These are phyloP conservation scores for Colistium nudipinnis DNA, from an alignment of 2,113 vertebrate species.

Conservation along the genomic window DNA sequence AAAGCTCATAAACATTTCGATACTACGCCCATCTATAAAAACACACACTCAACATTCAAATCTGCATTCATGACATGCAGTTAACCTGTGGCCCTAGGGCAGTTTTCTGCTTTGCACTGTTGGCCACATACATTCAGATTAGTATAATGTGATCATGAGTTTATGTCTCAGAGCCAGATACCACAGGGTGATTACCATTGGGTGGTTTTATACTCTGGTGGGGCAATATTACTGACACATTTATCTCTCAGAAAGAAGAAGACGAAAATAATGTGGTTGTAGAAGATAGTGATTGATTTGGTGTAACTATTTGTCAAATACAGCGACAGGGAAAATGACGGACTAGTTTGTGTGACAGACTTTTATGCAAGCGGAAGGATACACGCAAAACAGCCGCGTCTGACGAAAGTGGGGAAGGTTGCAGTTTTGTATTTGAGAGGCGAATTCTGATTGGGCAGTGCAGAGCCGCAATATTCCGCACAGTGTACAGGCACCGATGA, in stretches of 20 bases:
- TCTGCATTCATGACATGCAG: not conserved
- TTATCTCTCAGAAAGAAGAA: too few relatives aligned
- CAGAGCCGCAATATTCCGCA: conserved; percentile 86
- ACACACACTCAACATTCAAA: not conserved
- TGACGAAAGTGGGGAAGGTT: conserved; percentile 66
- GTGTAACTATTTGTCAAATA: too few relatives aligned
- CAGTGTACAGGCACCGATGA: conserved; percentile 76
- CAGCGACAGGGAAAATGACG: conserved; percentile 13
- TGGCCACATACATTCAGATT: too few relatives aligned
- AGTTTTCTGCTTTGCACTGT: not conserved
- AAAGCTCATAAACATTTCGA: not conserved
- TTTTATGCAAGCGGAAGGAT: conserved; percentile 86
- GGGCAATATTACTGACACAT: too few relatives aligned
- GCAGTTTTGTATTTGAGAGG: conserved; percentile 68
- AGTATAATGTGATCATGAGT: too few relatives aligned
- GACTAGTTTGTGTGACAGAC: conserved; percentile 74
- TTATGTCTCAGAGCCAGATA: too few relatives aligned
- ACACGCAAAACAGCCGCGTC: not conserved
- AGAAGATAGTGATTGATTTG: too few relatives aligned
- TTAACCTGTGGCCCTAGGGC: not conserved
- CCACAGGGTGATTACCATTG: too few relatives aligned
- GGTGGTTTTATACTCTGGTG: too few relatives aligned
- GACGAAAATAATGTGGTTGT: not conserved
- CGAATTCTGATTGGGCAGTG: conserved; percentile 80
- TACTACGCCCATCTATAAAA: not conserved